Percentiles rank a stretch among this genome's conserved stretches.
These are phyloP conservation scores for Sebastes fasciatus DNA, from an alignment of 2,113 vertebrate genomes.

Conservation along the genomic window DNA sequence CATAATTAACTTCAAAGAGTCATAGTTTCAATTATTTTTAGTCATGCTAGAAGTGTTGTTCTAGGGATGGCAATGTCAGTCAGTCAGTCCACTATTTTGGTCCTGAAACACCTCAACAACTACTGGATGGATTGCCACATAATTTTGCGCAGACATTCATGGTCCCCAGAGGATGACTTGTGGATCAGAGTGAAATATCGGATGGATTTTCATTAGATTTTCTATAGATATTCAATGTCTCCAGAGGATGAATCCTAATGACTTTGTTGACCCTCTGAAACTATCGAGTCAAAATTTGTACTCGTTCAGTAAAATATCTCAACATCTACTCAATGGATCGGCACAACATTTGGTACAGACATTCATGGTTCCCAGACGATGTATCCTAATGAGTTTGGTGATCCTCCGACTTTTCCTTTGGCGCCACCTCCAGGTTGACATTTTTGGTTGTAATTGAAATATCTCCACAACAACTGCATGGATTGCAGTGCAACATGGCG, in stretches of 20 bases:
- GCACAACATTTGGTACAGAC: fast-evolving
- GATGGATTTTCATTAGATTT: not conserved
- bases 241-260: not conserved
- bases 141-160: not conserved
- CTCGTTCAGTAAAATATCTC: not conserved
- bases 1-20: slow-evolving; percentile 25
- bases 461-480: not conserved
- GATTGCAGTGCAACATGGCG: not conserved
- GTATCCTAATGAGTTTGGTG: not conserved
- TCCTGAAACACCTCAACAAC: not conserved
- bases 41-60: not conserved
- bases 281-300: too few species aligned
- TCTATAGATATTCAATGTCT: not conserved
- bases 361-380: not conserved
- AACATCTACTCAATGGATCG: not conserved
- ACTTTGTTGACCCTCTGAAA: not conserved
- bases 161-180: not conserved
- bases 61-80: not conserved
- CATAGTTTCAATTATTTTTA: slow-evolving; percentile 17
- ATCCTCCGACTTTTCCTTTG: not conserved
- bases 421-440: not conserved
- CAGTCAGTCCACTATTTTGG: not conserved
- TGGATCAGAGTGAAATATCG: not conserved
- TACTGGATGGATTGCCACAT: not conserved
- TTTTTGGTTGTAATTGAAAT: not conserved